Percentiles rank a stretch among this genome's conserved stretches.
phyloP scores from a whole-genome alignment of 2,797 vertebrate genomes.

The Botia almorhae region DNA sequence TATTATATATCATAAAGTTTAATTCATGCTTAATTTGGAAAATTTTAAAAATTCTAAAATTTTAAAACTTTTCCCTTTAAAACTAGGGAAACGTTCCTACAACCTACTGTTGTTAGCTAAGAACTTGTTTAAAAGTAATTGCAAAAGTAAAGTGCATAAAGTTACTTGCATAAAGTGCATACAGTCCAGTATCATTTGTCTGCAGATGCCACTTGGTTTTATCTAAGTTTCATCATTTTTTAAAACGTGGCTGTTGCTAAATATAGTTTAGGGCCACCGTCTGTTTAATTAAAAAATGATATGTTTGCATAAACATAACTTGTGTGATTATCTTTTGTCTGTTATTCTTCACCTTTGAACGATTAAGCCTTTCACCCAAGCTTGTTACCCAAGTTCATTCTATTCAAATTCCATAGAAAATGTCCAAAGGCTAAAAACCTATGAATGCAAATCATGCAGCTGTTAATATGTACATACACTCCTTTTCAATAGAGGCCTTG shows the following conservation, averaged over 20 bases:
- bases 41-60: background rate
- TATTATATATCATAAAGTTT: background rate
- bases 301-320: background rate
- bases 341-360: background rate
- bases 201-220: background rate
- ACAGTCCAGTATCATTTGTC: background rate
- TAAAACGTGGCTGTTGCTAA: background rate
- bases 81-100: no score
- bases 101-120: no score
- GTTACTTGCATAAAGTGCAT: no score
- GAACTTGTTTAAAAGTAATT: background rate
- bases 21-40: no score
- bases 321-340: background rate
- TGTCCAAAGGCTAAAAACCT: conserved; percentile 21
- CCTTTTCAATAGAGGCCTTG: conserved; percentile 20
- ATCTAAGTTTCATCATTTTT: background rate
- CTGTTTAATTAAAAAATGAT: background rate
- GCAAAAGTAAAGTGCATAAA: background rate
- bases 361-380: background rate
- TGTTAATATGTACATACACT: conserved; percentile 1
- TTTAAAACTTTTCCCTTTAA: no score
- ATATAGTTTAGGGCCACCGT: background rate
- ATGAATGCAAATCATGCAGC: conserved; percentile 25
- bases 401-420: background rate
- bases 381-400: background rate